A percentile compares a stretch with the other conserved stretches of the same genome.
phyloP scores from a whole-genome alignment of 1,140 invertebrate genomes.

The Trichonephila clavipes region DNA sequence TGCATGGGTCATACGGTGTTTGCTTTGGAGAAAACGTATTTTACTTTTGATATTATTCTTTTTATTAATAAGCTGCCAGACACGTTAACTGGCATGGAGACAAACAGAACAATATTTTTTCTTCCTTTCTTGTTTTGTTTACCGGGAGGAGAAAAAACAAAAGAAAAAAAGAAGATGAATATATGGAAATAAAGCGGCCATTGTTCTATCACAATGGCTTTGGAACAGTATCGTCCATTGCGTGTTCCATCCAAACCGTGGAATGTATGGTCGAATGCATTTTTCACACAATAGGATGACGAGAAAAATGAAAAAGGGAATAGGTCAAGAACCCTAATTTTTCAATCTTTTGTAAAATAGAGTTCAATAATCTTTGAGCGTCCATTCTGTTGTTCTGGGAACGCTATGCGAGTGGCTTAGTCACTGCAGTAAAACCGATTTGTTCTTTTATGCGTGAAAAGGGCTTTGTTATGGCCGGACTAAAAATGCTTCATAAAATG shows the following conservation, averaged over 20 bases:
- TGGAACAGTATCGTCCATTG: background rate
- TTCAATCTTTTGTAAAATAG: background rate
- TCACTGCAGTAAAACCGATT: constrained; percentile 25
- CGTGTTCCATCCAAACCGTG: background rate
- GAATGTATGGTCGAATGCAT: constrained; percentile 41
- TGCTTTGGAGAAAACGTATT: background rate
- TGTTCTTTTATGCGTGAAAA: constrained; percentile 22
- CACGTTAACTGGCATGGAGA: constrained; percentile 5
- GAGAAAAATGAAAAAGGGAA: background rate
- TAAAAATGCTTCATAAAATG: background rate
- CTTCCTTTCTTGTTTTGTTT: background rate
- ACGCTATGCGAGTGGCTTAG: background rate
- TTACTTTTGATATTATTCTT: background rate
- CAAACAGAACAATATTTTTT: constrained; percentile 1
- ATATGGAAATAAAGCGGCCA: constrained; percentile 47
- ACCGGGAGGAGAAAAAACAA: background rate
- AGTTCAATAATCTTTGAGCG: constrained; percentile 41
- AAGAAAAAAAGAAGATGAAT: background rate
- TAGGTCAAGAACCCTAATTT: constrained; percentile 42
- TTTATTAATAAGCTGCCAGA: constrained; percentile 24
- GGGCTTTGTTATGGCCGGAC: background rate
- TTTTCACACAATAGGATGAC: constrained; percentile 44
- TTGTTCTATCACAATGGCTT: constrained; percentile 29
- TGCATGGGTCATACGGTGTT: background rate
- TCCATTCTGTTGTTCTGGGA: constrained; percentile 30